A percentile compares a stretch with the other conserved stretches of the same genome.
Conservation (phyloP, 2,113 vertebrate genomes). For the Sylvicapra grimmia region DNA sequence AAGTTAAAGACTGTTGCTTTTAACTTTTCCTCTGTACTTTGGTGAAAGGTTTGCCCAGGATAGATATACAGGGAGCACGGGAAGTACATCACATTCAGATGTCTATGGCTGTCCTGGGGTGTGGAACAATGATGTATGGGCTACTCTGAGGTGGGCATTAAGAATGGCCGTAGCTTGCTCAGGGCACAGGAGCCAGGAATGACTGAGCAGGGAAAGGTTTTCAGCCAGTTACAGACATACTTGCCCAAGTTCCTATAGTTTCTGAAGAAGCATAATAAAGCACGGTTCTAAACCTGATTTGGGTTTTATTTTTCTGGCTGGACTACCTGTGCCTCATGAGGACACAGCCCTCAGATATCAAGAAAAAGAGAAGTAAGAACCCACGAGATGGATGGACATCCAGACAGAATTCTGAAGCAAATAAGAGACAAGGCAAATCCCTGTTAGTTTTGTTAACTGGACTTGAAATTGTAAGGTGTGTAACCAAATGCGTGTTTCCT, state of each 20-base stretch:
- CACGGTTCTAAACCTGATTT: background rate
- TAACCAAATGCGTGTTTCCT: background rate
- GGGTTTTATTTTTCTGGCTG: background rate
- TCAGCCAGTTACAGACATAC: background rate
- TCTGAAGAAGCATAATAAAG: background rate
- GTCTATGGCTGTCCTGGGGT: background rate
- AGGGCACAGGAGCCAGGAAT: background rate
- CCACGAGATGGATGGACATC: rapidly evolving
- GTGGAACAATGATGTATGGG: background rate
- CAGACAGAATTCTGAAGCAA: background rate
- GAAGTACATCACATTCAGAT: background rate
- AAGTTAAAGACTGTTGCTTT: background rate
- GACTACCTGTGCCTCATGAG: background rate
- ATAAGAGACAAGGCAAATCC: background rate
- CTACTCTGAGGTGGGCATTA: background rate
- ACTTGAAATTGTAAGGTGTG: background rate
- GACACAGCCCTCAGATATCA: background rate
- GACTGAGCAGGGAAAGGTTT: background rate
- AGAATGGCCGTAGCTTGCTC: background rate
- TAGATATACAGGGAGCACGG: background rate
- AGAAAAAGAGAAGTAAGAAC: background rate
- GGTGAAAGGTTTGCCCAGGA: background rate
- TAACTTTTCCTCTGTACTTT: background rate
- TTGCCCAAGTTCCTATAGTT: background rate
- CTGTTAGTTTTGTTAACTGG: background rate